Percentiles rank a stretch among this genome's conserved stretches.
Conservation (phyloP, 2,888 invertebrate species). For the Ypsolopha scabrella region DNA sequence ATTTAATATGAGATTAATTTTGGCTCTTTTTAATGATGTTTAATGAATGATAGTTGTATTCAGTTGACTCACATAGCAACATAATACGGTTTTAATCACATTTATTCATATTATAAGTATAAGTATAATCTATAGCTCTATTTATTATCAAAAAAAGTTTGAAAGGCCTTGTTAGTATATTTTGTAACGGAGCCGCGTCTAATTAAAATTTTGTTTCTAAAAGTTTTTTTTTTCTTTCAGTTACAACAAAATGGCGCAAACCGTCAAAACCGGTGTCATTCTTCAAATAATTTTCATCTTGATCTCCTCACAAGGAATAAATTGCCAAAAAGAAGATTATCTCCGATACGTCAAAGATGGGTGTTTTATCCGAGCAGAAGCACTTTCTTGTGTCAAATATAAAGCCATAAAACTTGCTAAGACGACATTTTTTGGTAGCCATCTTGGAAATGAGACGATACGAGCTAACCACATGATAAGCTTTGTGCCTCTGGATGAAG, state of each 20-base stretch:
- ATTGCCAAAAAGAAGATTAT: conserved; percentile 43
- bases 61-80: no score
- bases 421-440: conserved; percentile 40
- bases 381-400: conserved; percentile 53
- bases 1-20: no score
- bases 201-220: no score
- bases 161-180: no score
- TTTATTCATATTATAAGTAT: no score
- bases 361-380: conserved; percentile 49
- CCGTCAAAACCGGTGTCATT: conserved; percentile 4
- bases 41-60: no score
- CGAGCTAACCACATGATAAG: conserved; percentile 44
- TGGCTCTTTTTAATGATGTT: no score
- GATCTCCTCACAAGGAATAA: conserved; percentile 15
- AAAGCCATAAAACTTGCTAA: conserved; percentile 56
- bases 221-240: not conserved
- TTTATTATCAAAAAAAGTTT: no score
- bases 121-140: no score
- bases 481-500: conserved; percentile 47
- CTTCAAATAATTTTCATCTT: conserved; percentile 20
- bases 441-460: conserved; percentile 42
- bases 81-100: no score
- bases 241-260: not conserved
- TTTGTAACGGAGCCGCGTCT: no score
- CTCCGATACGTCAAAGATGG: conserved; percentile 52